These are phyloP conservation scores for Pocillopora grandis DNA, from an alignment of 92 coral and sea anemone species.

Conservation along the genomic window DNA sequence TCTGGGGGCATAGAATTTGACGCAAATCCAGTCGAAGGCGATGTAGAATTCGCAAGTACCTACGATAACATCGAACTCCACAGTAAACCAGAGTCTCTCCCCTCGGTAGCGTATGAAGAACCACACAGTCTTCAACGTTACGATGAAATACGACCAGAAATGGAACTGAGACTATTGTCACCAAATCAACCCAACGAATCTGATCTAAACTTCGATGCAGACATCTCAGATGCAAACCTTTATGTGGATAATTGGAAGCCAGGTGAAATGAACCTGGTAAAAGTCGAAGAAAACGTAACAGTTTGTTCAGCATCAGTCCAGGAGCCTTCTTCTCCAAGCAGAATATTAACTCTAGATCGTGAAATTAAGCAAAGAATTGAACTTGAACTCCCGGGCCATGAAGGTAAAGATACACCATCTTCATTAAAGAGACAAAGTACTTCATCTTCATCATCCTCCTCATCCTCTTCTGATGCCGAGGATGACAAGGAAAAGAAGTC, in stretches of 20 bases:
- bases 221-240: not conserved
- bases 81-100: constrained; percentile 22
- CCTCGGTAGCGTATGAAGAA: constrained; percentile 17
- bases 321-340: not conserved
- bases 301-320: constrained; percentile 37
- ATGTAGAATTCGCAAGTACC: not conserved
- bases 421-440: not conserved
- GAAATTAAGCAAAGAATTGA: constrained; percentile 30
- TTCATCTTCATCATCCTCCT: constrained; percentile 46
- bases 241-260: not conserved
- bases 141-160: constrained; percentile 38
- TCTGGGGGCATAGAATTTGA: not conserved
- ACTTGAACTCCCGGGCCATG: constrained; percentile 21
- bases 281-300: constrained; percentile 47
- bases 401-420: not conserved
- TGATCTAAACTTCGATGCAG: not conserved
- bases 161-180: constrained; percentile 29
- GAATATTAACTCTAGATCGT: constrained; percentile 26
- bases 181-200: constrained; percentile 2
- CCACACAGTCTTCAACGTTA: constrained; percentile 40
- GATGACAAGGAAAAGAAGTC: constrained; percentile 11
- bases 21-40: constrained; percentile 7
- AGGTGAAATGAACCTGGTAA: constrained; percentile 15
- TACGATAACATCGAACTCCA: constrained; percentile 11
- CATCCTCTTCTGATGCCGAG: constrained; percentile 47